These are phyloP conservation scores for Labeo rohita DNA, from an alignment of 2,113 vertebrate species.

Conservation along the genomic window DNA sequence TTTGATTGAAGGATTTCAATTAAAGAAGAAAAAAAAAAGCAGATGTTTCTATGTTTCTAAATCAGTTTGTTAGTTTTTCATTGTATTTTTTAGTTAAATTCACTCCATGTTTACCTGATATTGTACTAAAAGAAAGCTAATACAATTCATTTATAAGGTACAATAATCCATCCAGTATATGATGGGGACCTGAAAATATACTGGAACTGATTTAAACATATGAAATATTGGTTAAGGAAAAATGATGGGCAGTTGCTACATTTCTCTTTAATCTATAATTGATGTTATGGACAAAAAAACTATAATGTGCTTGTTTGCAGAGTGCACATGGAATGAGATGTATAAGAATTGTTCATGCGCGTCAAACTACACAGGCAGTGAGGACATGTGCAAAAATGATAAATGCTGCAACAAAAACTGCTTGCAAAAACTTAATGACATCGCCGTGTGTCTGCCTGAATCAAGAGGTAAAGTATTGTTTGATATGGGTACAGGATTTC, in stretches of 20 bases:
- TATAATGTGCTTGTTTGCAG: conserved; percentile 4
- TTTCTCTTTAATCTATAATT: neutral
- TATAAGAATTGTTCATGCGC: neutral
- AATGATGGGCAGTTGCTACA: neutral
- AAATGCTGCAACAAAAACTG: conserved; percentile 55
- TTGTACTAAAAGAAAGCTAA: too few relatives aligned
- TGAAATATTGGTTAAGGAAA: too few relatives aligned
- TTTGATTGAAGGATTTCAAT: too few relatives aligned
- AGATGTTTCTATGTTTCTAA: neutral
- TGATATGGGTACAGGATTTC: neutral
- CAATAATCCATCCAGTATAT: neutral
- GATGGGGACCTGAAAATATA: neutral
- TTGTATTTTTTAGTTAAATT: neutral
- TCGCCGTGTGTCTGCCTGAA: conserved; percentile 41
- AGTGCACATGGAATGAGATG: neutral
- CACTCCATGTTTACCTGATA: neutral
- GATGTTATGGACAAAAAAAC: neutral
- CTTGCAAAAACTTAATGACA: accelerated
- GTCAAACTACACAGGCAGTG: neutral
- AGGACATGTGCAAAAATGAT: accelerated
- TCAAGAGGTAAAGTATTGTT: conserved; percentile 55
- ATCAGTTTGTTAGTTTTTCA: neutral
- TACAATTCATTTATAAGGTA: neutral
- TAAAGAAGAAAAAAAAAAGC: too few relatives aligned
- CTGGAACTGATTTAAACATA: too few relatives aligned